Base-by-base conservation (phyloP, 2,113 vertebrate genomes). In the Gambusia holbrooki region DNA sequence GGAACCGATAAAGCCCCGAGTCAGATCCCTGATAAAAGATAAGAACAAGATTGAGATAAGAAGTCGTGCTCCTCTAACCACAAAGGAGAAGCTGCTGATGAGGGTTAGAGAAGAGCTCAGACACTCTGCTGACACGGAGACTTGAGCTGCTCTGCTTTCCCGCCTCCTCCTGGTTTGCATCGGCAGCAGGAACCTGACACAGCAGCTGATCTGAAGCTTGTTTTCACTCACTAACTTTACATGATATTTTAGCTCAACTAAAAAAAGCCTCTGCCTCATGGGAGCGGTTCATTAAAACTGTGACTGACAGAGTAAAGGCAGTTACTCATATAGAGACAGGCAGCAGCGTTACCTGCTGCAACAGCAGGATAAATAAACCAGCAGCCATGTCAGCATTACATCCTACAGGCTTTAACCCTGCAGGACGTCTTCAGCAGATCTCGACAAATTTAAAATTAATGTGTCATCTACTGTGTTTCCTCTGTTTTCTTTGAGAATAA, bases 21-120 rank as follows among this genome's bases (percentile, higher is more conserved):
- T 42, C 40, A 75, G 29, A 71, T 70, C 40, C 70, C 12, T 76
- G 73, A 67, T 62, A n/a, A 35, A 37, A 30, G 42, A 30, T 58
- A 15, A 33, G 62, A 5, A 33, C 40, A 64, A 62, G 35, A 65
- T 58, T 51, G 62, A 64, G 48, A 70, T 60, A 27, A 70, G 68
- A 51, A 69, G 66, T 70, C 27, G 6, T 60, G 22, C 48, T 60
- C 51, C 14, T 60, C 25, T 15, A 70, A 35, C 30, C 30, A 58
- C 67, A 69, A 54, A 32, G 45, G 29, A 54, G 5, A 69, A 69
- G 45, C 67, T n/a, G 6, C 22, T 33, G 42, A 69, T 51, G 42
- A 51, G 66, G 45, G 29, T 69, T 25, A 33, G 28, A 11, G 45
- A 22, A 12, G 29, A 54, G 28, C 4, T 54, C 29, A 54, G 67